Percentiles rank a stretch among this genome's conserved stretches.
phyloP scores from a whole-genome alignment of 2,888 invertebrate species.

The Priapulus caudatus region DNA sequence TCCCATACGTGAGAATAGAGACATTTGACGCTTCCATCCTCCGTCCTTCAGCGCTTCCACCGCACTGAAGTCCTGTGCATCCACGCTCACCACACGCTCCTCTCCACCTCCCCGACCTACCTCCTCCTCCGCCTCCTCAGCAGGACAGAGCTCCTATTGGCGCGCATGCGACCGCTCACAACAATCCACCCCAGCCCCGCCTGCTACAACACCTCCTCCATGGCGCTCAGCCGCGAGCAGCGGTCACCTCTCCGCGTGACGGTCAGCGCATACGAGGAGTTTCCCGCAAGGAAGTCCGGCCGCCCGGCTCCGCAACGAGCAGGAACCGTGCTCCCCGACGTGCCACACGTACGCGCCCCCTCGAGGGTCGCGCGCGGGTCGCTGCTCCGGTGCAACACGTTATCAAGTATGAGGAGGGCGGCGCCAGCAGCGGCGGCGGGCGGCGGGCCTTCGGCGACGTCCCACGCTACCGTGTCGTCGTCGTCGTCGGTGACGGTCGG shows the following conservation, averaged over 20 bases:
- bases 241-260: slow-evolving; percentile 20
- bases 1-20: no score
- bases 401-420: slow-evolving; percentile 24
- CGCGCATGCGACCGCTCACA: background rate
- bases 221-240: slow-evolving; percentile 25
- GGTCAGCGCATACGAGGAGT: slow-evolving; percentile 21
- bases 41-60: slow-evolving; percentile 30
- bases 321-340: no score
- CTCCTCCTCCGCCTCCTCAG: slow-evolving; percentile 26
- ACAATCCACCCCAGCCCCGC: slow-evolving; percentile 26
- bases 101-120: no score
- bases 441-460: slow-evolving; percentile 45
- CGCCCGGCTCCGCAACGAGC: no score
- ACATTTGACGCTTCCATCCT: slow-evolving; percentile 21
- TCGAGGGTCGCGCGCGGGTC: background rate
- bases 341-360: no score
- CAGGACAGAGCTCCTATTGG: no score
- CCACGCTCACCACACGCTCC: no score
- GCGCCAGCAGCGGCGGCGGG: slow-evolving; percentile 22
- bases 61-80: no score
- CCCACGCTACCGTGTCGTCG: slow-evolving; percentile 53
- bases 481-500: no score
- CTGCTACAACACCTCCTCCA: no score
- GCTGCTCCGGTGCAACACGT: background rate
- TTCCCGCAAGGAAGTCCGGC: slow-evolving; percentile 29